Conservation (phyloP, 2,888 invertebrate genomes). For the Drosophila neoperkinsi region DNA sequence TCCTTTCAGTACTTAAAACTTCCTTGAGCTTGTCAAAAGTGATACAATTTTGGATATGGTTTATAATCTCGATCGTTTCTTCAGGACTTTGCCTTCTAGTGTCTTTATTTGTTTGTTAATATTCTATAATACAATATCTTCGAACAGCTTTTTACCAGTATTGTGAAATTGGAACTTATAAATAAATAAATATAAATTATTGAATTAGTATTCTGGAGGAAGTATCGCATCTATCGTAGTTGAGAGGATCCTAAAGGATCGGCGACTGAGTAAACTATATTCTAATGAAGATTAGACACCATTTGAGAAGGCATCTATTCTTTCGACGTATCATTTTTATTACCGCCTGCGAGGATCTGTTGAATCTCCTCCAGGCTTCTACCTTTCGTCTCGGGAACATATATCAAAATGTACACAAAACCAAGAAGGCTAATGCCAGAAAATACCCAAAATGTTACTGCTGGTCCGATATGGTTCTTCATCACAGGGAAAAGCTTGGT, state of each 20-base stretch:
- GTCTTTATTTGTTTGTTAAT: not conserved
- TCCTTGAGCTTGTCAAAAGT: not conserved
- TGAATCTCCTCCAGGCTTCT: conserved; percentile 80
- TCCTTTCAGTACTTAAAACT: not conserved
- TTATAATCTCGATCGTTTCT: not conserved
- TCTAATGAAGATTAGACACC: not conserved
- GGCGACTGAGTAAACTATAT: not conserved
- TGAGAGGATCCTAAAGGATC: not conserved
- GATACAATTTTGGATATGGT: not conserved
- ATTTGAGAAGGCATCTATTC: not conserved
- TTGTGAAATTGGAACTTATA: not conserved
- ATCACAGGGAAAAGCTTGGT: conserved; percentile 89
- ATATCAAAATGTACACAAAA: conserved; percentile 88
- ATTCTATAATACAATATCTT: not conserved
- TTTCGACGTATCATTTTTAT: conserved; percentile 6
- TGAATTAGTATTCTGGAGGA: not conserved
- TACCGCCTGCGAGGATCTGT: conserved; percentile 49
- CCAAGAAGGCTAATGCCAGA: conserved; percentile 88
- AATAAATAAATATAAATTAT: not conserved
- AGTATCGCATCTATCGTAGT: not conserved
- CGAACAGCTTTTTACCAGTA: not conserved
- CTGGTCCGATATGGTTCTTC: conserved; percentile 86
- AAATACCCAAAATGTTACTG: conserved; percentile 91
- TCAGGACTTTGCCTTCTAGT: not conserved
- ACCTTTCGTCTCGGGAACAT: conserved; percentile 87